A percentile compares a stretch with the other conserved stretches of the same genome.
Conservation (phyloP, 2,113 vertebrate species). For the Nothocercus julius region DNA sequence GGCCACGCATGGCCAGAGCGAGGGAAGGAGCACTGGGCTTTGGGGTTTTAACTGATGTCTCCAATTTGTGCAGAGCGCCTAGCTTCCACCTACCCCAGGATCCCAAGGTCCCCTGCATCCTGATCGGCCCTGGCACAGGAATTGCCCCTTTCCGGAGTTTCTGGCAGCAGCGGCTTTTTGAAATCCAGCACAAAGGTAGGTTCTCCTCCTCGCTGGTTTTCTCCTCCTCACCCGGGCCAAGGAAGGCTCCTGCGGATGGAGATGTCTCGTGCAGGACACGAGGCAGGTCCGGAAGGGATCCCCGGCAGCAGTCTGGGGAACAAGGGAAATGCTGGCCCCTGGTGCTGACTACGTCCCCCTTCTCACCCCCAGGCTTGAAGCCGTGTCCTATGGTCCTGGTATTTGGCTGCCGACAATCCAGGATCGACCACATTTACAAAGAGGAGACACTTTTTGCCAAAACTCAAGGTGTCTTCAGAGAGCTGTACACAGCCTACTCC, state of each 20-base stretch:
- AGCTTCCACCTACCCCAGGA: slow-evolving; percentile 95
- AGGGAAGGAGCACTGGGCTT: neutral
- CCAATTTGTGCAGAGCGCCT: slow-evolving; percentile 78
- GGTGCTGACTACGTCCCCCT: rapidly evolving
- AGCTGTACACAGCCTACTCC: slow-evolving; percentile 94
- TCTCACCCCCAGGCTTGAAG: slow-evolving; percentile 80
- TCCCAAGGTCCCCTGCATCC: slow-evolving; percentile 91
- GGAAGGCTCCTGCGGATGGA: neutral
- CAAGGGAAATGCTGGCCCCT: rapidly evolving
- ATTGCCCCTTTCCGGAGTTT: slow-evolving; percentile 98
- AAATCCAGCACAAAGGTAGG: slow-evolving; percentile 91
- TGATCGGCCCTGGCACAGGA: slow-evolving; percentile 94
- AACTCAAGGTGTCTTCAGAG: slow-evolving; percentile 91
- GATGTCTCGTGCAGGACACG: no score
- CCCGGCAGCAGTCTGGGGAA: neutral
- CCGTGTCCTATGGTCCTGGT: slow-evolving; percentile 93
- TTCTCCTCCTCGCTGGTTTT: neutral
- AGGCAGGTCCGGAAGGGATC: no score
- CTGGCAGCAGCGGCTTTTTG: slow-evolving; percentile 94
- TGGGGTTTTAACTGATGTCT: neutral
- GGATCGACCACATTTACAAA: slow-evolving; percentile 96
- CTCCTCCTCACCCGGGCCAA: neutral
- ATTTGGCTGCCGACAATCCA: slow-evolving; percentile 95
- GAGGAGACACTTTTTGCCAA: slow-evolving; percentile 93
- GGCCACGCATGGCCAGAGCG: neutral